Evolutionary conservation across 2,113 vertebrate species (phyloP).

Genomic region (Bucco capensis): DNA sequence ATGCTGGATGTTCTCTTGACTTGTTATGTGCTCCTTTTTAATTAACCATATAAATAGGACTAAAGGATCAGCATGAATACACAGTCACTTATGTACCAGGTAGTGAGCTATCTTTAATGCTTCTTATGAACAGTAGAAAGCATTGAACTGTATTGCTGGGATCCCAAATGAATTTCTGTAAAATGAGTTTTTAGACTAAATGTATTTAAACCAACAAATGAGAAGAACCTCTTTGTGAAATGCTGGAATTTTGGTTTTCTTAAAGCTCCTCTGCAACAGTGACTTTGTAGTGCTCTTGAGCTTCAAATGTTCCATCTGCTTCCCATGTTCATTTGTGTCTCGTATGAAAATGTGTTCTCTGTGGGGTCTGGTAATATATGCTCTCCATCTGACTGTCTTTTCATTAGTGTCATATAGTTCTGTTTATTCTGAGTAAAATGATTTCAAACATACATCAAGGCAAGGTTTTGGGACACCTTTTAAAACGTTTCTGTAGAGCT

Average conservation of each 20-base stretch:
- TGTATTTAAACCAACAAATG: not conserved
- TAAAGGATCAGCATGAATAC: not conserved
- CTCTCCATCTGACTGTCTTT: not conserved
- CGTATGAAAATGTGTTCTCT: not conserved
- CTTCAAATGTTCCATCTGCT: conserved; percentile 21
- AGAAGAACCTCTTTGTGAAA: not conserved
- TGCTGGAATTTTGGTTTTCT: not conserved
- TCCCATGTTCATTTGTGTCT: not conserved
- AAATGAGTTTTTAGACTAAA: not conserved
- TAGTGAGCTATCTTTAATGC: not conserved
- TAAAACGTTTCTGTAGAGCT: not conserved
- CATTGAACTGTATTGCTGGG: not conserved
- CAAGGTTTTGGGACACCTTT: not conserved
- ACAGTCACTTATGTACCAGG: not conserved
- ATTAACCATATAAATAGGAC: not conserved
- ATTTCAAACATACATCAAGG: not conserved
- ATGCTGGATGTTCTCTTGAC: not conserved
- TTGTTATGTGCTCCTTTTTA: not conserved
- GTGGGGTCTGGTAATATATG: conserved; percentile 7
- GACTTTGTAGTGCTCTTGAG: not conserved
- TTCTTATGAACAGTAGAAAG: not conserved
- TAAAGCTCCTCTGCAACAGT: not conserved
- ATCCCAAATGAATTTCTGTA: not conserved
- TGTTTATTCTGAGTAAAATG: not conserved
- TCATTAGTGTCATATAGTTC: not conserved